These are phyloP conservation scores for Morpho deidamia DNA, from an alignment of 2,888 invertebrate genomes.

Conservation along the genomic window DNA sequence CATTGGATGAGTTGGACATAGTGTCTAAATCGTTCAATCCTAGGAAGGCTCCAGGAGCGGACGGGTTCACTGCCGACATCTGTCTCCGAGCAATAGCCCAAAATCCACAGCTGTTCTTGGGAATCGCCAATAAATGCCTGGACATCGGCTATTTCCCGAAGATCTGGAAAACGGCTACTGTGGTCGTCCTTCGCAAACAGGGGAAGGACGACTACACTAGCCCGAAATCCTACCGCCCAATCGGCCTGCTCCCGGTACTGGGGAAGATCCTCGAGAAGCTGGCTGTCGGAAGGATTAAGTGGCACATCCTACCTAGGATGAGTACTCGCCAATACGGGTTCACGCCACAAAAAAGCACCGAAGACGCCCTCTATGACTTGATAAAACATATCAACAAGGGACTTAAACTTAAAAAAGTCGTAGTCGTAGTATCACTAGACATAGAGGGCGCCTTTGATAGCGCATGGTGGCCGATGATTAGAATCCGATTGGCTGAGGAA, in stretches of 20 bases:
- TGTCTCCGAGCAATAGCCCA: not conserved
- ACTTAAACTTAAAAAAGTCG: constrained; percentile 4
- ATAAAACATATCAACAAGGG: constrained; percentile 1
- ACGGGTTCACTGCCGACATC: too few relatives aligned
- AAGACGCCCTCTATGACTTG: too few relatives aligned
- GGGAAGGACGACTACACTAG: too few relatives aligned
- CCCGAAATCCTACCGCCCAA: constrained; percentile 16
- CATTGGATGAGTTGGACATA: too few relatives aligned
- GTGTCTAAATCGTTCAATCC: too few relatives aligned
- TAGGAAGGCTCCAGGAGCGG: too few relatives aligned
- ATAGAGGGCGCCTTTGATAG: too few relatives aligned
- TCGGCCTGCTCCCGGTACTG: constrained; percentile 17
- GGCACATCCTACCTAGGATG: constrained; percentile 4
- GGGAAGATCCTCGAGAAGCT: constrained; percentile 22
- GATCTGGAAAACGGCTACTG: constrained; percentile 17
- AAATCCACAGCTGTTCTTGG: not conserved
- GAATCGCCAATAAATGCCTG: constrained; percentile 18
- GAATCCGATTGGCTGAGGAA: too few relatives aligned
- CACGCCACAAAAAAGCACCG: too few relatives aligned
- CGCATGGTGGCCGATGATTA: too few relatives aligned
- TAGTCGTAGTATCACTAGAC: constrained; percentile 8
- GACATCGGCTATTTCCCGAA: constrained; percentile 11
- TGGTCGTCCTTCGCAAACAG: too few relatives aligned
- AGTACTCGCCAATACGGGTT: too few relatives aligned
- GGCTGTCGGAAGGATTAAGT: constrained; percentile 8